phyloP scores from a whole-genome alignment of 2,113 vertebrate genomes.

The Eleginops maclovinus region DNA sequence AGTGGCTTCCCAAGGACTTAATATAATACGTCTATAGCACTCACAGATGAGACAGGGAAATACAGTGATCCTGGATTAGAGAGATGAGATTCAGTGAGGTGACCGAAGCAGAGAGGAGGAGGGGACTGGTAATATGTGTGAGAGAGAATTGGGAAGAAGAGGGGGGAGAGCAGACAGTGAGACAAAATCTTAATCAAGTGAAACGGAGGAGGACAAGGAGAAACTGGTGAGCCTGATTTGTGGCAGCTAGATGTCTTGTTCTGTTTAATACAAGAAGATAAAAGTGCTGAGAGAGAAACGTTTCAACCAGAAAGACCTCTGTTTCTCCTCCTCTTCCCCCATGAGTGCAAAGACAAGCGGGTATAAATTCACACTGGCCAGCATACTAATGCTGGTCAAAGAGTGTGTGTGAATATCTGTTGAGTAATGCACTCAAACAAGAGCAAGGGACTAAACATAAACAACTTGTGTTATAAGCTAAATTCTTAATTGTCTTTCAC shows the following conservation, averaged over 20 bases:
- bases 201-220: constrained; percentile 5
- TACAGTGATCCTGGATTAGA: constrained; percentile 63
- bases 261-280: constrained; percentile 17
- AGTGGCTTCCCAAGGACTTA: constrained; percentile 48
- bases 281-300: constrained; percentile 8
- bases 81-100: constrained; percentile 47
- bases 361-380: background rate
- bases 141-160: background rate
- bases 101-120: constrained; percentile 45
- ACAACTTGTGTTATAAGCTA: too few species aligned
- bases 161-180: constrained; percentile 9
- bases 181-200: background rate
- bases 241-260: constrained; percentile 15
- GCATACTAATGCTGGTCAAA: background rate
- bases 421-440: background rate
- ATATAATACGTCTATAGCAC: constrained; percentile 47
- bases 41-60: constrained; percentile 45
- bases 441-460: background rate
- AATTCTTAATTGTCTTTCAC: background rate
- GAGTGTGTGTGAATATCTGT: background rate
- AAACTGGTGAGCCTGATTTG: background rate
- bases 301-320: background rate
- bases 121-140: background rate
- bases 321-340: background rate
- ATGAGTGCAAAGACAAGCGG: background rate